phyloP scores from a whole-genome alignment of 2,888 invertebrate species.

The Auanema freiburgensis region DNA sequence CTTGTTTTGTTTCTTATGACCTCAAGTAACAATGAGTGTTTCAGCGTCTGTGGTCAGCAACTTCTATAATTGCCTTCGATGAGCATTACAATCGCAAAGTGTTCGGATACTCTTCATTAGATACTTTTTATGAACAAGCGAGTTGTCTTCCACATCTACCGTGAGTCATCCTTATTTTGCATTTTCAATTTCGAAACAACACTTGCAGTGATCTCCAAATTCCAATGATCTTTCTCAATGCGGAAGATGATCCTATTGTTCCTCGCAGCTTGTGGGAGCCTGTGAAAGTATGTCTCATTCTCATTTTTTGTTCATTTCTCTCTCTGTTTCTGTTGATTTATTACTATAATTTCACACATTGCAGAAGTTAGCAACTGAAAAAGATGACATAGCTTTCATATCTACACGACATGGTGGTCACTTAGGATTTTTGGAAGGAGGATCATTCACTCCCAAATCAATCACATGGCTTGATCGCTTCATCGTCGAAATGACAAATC shows the following conservation, averaged over 20 bases:
- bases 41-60: conserved; percentile 79
- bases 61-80: conserved; percentile 84
- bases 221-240: conserved; percentile 88
- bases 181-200: background rate
- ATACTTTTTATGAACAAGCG: conserved; percentile 74
- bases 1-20: background rate
- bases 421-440: conserved; percentile 88
- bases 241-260: conserved; percentile 87
- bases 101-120: conserved; percentile 66
- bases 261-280: conserved; percentile 78
- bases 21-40: background rate
- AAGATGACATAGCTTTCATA: conserved; percentile 72
- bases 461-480: conserved; percentile 88
- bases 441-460: conserved; percentile 79
- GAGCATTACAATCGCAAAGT: conserved; percentile 77
- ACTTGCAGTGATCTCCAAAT: conserved; percentile 54
- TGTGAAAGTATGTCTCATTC: conserved; percentile 63
- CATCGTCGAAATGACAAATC: conserved; percentile 16
- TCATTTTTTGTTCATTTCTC: background rate
- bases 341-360: too few relatives aligned
- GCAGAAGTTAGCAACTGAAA: conserved; percentile 33
- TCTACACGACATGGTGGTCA: conserved; percentile 89
- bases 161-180: conserved; percentile 65
- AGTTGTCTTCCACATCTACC: conserved; percentile 65
- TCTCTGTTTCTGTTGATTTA: too few relatives aligned